Evolutionary conservation across 2,113 vertebrate species (phyloP).

Genomic region (Chamaea fasciata): DNA sequence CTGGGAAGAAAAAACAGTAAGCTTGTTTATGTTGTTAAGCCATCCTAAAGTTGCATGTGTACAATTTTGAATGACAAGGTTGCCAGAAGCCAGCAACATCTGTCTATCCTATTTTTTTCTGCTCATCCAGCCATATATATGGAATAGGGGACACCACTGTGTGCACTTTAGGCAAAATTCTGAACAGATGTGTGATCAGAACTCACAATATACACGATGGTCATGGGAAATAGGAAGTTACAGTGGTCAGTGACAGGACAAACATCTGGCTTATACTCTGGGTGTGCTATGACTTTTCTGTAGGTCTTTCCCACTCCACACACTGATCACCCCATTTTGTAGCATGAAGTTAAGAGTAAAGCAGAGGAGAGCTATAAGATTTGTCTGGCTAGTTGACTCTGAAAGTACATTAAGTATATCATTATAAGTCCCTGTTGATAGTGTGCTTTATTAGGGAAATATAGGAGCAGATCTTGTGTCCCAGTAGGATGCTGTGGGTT

Average conservation of each 20-base stretch:
- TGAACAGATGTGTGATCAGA: background rate
- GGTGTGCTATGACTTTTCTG: background rate
- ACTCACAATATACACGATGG: background rate
- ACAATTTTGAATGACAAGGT: background rate
- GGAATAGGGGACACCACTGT: background rate
- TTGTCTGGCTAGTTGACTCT: background rate
- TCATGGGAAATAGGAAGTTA: background rate
- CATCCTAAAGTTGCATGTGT: background rate
- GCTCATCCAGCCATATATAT: background rate
- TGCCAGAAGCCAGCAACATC: slow-evolving; percentile 19
- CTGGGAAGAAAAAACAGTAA: background rate
- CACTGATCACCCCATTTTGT: background rate
- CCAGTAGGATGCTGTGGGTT: background rate
- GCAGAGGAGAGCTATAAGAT: background rate
- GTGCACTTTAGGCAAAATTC: background rate
- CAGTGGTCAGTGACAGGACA: background rate
- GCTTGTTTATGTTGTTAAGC: background rate
- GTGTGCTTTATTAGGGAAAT: background rate
- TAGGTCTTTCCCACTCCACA: background rate
- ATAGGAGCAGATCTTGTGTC: background rate
- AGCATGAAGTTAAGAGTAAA: background rate
- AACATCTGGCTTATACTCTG: background rate
- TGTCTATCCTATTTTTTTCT: slow-evolving; percentile 10
- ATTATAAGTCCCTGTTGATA: background rate
- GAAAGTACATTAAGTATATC: background rate